Conservation (phyloP, 2,888 invertebrate genomes). For the Nineta flava region DNA sequence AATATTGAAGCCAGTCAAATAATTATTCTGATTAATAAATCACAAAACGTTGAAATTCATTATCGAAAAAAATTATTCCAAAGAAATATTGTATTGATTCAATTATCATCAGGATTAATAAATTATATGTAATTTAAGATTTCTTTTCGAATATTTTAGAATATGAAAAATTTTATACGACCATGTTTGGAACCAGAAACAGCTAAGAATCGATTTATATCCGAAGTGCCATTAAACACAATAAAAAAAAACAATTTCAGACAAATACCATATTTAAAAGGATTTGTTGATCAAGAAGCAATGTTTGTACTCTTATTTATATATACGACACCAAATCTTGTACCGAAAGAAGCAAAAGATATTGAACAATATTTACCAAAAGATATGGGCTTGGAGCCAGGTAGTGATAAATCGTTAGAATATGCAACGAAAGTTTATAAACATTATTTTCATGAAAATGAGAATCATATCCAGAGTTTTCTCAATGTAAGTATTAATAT, state of each 20-base stretch:
- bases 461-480: too few relatives aligned
- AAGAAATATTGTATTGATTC: too few relatives aligned
- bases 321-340: too few relatives aligned
- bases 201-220: neutral
- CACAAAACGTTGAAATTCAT: too few relatives aligned
- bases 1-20: too few relatives aligned
- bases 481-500: too few relatives aligned
- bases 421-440: neutral
- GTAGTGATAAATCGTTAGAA: neutral
- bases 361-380: neutral
- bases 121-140: too few relatives aligned
- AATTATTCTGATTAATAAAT: too few relatives aligned
- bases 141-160: too few relatives aligned
- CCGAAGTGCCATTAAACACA: neutral
- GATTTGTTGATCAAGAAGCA: neutral
- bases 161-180: too few relatives aligned
- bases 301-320: neutral
- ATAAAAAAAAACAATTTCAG: neutral
- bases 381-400: neutral
- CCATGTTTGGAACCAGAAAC: neutral
- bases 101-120: too few relatives aligned
- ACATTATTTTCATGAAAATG: slow-evolving; percentile 3
- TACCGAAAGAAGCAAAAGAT: neutral
- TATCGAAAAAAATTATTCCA: too few relatives aligned
- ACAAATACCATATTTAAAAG: slow-evolving; percentile 1